Conservation (phyloP, 1,140 invertebrate species). For the Harpegnathos saltator region DNA sequence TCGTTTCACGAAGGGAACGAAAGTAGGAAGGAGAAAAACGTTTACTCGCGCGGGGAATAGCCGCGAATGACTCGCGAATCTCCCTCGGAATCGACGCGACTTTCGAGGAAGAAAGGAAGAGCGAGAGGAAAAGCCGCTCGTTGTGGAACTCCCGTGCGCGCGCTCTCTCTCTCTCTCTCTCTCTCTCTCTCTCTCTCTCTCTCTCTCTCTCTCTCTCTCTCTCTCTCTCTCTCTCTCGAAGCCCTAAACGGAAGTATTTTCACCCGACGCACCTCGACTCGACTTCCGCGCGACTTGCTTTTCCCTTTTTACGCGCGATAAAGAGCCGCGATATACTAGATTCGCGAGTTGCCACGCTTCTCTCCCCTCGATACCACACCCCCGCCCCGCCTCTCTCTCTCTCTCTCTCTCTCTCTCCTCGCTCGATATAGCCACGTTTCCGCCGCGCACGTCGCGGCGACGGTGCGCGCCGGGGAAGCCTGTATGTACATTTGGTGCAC, state of each 20-base stretch:
- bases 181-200: too few relatives aligned
- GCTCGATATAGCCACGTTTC: constrained; percentile 30
- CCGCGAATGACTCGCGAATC: background rate
- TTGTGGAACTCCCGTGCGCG: too few relatives aligned
- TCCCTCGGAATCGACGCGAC: background rate
- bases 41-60: too few relatives aligned
- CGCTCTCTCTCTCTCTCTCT: too few relatives aligned
- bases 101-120: too few relatives aligned
- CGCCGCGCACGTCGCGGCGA: constrained; percentile 2
- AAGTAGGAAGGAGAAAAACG: too few relatives aligned
- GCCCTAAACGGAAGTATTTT: background rate
- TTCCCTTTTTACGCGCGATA: background rate
- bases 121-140: too few relatives aligned
- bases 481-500: constrained; percentile 14
- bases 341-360: constrained; percentile 10
- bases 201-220: too few relatives aligned
- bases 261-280: background rate
- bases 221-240: too few relatives aligned
- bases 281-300: background rate
- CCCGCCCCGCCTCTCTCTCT: too few relatives aligned
- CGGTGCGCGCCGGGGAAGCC: background rate
- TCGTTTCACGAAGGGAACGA: too few relatives aligned
- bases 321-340: background rate
- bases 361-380: background rate
- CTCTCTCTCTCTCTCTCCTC: too few relatives aligned